Evolutionary conservation across 2,797 vertebrate species (phyloP).

Genomic region (Adrianichthys oophorus): DNA sequence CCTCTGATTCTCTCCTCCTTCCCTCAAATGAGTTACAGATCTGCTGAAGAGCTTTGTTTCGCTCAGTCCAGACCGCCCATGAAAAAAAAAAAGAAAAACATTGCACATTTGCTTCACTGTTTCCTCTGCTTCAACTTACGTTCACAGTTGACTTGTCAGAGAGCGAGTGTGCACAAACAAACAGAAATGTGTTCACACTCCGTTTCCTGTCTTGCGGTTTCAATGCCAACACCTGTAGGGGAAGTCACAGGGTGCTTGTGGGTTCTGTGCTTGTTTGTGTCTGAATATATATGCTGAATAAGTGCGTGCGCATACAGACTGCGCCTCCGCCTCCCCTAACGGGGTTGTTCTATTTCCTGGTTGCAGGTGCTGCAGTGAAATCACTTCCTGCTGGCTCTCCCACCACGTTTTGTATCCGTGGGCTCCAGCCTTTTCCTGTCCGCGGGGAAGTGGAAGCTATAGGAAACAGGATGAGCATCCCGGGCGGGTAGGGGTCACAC

Average conservation of each 20-base stretch:
- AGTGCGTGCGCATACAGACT: constrained; percentile 15
- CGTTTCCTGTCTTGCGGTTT: constrained; percentile 72
- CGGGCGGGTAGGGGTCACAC: constrained; percentile 65
- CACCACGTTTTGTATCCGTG: constrained; percentile 48
- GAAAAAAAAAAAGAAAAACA: neutral
- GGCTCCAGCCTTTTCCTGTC: constrained; percentile 74
- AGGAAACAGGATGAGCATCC: constrained; percentile 83
- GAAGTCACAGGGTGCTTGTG: constrained; percentile 61
- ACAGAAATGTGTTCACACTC: constrained; percentile 39
- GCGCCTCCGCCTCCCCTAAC: constrained; percentile 43
- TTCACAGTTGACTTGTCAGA: constrained; percentile 12
- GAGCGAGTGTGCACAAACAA: constrained; percentile 14
- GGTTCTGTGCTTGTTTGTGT: constrained; percentile 37
- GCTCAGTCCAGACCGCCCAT: constrained; percentile 12
- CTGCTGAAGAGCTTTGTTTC: constrained; percentile 48
- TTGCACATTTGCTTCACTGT: neutral
- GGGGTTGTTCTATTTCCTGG: constrained; percentile 66
- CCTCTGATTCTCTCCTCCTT: constrained; percentile 9
- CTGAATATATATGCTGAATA: constrained; percentile 19
- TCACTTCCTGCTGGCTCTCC: constrained; percentile 72
- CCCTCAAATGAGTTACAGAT: constrained; percentile 44
- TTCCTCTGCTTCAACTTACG: constrained; percentile 4
- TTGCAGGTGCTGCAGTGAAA: constrained; percentile 81
- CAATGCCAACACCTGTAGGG: constrained; percentile 74
- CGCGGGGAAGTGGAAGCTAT: constrained; percentile 66